Evolutionary conservation across 2,888 invertebrate genomes (phyloP).

Genomic region (Tribolium freemani): DNA sequence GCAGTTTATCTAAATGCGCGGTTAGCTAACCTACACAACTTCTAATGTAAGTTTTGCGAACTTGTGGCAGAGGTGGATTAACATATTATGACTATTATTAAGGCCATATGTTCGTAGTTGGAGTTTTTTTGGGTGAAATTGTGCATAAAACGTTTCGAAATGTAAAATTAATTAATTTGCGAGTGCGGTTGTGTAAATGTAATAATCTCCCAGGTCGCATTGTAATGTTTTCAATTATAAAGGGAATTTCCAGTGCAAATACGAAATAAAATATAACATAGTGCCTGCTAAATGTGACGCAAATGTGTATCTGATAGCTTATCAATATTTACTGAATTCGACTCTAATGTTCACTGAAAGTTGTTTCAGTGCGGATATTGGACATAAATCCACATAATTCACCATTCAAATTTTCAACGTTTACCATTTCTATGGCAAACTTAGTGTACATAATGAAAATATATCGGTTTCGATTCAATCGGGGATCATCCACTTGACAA

Average conservation of each 20-base stretch:
- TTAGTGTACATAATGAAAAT: conserved; percentile 49
- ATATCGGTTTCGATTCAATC: conserved; percentile 38
- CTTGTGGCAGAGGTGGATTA: background rate
- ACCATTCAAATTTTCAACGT: conserved; percentile 51
- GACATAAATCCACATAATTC: conserved; percentile 54
- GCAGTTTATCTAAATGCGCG: conserved; percentile 18
- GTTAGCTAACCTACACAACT: conserved; percentile 4
- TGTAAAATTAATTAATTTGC: conserved; percentile 29
- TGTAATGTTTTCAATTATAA: conserved; percentile 39
- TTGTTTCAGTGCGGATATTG: conserved; percentile 58
- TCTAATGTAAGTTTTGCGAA: conserved; percentile 1
- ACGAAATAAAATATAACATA: conserved; percentile 45
- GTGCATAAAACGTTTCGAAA: background rate
- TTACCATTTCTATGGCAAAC: conserved; percentile 49
- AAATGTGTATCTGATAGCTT: conserved; percentile 58
- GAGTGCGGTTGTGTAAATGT: conserved; percentile 21
- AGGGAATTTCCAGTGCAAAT: conserved; percentile 32
- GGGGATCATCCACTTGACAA: conserved; percentile 15
- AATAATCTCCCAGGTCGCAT: conserved; percentile 34
- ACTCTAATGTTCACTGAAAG: conserved; percentile 54
- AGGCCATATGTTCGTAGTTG: background rate
- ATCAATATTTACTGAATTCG: conserved; percentile 56
- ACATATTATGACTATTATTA: conserved; percentile 1
- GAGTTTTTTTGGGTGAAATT: background rate
- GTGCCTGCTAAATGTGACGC: conserved; percentile 52